These are phyloP conservation scores for Oreotrochilus melanogaster DNA, from an alignment of 2,113 vertebrate species.

Conservation along the genomic window DNA sequence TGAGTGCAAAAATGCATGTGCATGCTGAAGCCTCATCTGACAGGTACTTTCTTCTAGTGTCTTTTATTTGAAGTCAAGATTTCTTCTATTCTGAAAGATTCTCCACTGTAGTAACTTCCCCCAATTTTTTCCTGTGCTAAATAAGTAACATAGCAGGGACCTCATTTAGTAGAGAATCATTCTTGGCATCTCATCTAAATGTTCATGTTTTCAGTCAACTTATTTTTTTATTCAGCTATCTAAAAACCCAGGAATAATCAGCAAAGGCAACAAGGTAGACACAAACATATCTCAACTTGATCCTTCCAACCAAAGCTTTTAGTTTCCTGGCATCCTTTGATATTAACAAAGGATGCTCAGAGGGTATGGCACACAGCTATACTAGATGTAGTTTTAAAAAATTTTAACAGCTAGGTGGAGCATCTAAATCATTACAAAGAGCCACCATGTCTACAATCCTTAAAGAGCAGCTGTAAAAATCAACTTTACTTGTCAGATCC, in stretches of 20 bases:
- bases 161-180: background rate
- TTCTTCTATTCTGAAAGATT: background rate
- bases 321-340: background rate
- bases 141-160: background rate
- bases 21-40: background rate
- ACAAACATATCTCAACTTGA: background rate
- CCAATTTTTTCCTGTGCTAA: background rate
- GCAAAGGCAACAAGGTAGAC: background rate
- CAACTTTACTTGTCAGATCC: background rate
- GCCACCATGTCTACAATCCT: background rate
- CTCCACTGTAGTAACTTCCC: background rate
- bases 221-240: background rate
- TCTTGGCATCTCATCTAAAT: background rate
- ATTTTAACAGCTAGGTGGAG: background rate
- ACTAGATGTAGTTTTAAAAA: background rate
- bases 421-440: background rate
- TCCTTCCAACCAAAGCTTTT: background rate
- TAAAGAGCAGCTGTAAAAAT: background rate
- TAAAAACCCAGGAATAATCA: background rate
- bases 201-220: background rate
- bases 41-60: background rate
- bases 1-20: fast-evolving
- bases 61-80: background rate
- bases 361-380: fast-evolving
- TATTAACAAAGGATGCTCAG: background rate